Base-by-base conservation (phyloP, 2,888 invertebrate genomes). In the Phyto melanocephala region DNA sequence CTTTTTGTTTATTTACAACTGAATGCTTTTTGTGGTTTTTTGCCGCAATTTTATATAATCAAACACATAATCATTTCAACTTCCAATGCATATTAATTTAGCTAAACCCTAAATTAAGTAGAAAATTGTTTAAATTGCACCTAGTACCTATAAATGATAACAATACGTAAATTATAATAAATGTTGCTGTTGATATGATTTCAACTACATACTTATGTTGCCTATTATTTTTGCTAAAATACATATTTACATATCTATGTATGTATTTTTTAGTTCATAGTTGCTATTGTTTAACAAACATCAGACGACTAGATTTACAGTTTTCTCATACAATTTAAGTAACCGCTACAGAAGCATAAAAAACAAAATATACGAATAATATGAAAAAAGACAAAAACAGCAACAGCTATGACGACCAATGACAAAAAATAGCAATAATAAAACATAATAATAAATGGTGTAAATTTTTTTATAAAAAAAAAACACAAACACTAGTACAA, bases 361-460 rank as follows among this genome's bases (percentile, higher is more conserved):
- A 28, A 62, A 42, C 28, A 35, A 47, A 60, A 47, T 15, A 7
- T 37, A 62, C 24, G 6, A 42, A 68, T 56, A 15, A 20, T 35
- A 58, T 28, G 45, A 47, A 50, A 47, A 50, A 58, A 40, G 40
- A 50, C 60, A 37, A 37, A 22, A 42, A 33, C 20, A 63, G 11
- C 56, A 62, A 37, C 70, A 28, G 15, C 17, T 33, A 65, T 15
- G 37, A 42, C 47, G 6, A 28, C 28, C 50, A 80, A 54, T 74
- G 72, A 74, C 72, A 80, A 74, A 63, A 60, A 56, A 45, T 20
- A 52, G 35, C 54, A 70, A 54, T 54, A 70, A 50, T 20, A 60
- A 70, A 70, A 60, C 62, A 45, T 37, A 56, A 78, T 71, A 78
- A 67, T 72, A 72, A 79, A 79, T 79, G 65, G 72, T 74, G 67